Evolutionary conservation across 2,888 invertebrate species (phyloP).

Genomic region (Phortica magna): DNA sequence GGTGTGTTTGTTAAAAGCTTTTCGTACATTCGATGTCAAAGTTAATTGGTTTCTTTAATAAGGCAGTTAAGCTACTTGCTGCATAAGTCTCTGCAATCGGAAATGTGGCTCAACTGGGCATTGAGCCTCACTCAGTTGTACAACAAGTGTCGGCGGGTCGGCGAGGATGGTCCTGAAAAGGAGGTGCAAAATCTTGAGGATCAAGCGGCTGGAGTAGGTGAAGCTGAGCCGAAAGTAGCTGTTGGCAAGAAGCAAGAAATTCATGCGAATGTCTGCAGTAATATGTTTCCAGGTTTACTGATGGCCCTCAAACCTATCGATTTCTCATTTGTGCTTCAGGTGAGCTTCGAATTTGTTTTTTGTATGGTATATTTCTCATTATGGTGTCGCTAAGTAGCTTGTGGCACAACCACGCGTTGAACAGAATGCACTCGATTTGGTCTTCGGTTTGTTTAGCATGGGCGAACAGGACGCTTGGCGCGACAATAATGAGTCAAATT

Average conservation of each 20-base stretch:
- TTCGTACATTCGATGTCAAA: neutral
- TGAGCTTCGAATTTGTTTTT: conserved; percentile 59
- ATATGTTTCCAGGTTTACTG: conserved; percentile 86
- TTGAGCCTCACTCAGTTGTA: conserved; percentile 70
- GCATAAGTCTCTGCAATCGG: conserved; percentile 70
- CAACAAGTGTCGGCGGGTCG: conserved; percentile 67
- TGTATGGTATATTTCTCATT: neutral
- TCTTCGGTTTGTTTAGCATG: conserved; percentile 73
- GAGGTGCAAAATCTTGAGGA: conserved; percentile 31
- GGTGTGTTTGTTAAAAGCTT: conserved; percentile 53
- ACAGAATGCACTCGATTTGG: conserved; percentile 70
- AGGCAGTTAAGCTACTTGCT: conserved; percentile 64
- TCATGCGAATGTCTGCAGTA: conserved; percentile 82
- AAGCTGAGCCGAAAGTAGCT: conserved; percentile 45
- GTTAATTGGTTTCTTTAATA: conserved; percentile 25
- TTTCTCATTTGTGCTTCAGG: conserved; percentile 86
- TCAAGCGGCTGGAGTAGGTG: conserved; percentile 42
- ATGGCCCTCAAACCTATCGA: conserved; percentile 86
- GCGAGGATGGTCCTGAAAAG: neutral
- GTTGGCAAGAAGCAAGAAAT: conserved; percentile 59
- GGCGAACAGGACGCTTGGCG: conserved; percentile 69
- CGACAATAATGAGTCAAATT: conserved; percentile 70
- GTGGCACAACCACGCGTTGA: conserved; percentile 71
- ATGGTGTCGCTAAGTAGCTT: conserved; percentile 50
- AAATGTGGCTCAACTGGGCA: conserved; percentile 72